phyloP scores from a whole-genome alignment of 2,797 vertebrate species.

The Percopsis omiscomaycus region DNA sequence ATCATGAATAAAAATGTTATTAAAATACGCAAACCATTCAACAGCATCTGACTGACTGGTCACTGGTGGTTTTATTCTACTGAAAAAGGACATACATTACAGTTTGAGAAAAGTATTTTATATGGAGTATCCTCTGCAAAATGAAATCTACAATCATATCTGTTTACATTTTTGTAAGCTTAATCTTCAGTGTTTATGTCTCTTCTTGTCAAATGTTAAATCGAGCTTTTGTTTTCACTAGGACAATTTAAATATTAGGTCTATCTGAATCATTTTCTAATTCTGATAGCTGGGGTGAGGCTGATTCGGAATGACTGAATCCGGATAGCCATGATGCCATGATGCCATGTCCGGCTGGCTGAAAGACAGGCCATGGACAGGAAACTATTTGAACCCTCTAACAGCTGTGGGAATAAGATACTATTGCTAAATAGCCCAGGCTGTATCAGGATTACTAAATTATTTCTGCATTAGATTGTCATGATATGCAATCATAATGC shows the following conservation, averaged over 20 bases:
- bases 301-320: conserved; percentile 18
- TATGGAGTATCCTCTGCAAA: too few relatives aligned
- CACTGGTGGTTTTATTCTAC: too few relatives aligned
- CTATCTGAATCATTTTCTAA: neutral
- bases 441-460: conserved; percentile 1
- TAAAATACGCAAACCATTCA: too few relatives aligned
- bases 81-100: too few relatives aligned
- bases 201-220: too few relatives aligned
- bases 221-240: neutral
- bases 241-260: neutral
- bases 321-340: neutral
- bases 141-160: too few relatives aligned
- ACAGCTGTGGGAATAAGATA: conserved; percentile 9
- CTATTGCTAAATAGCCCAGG: neutral
- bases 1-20: too few relatives aligned
- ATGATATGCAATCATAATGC: neutral
- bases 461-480: neutral
- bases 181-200: too few relatives aligned
- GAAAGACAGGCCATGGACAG: conserved; percentile 1
- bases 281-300: neutral
- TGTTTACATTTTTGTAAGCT: too few relatives aligned
- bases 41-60: too few relatives aligned
- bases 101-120: too few relatives aligned
- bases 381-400: neutral
- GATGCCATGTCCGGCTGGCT: neutral